phyloP scores from a whole-genome alignment of 2,797 vertebrate genomes.

The Molossus alvarezi region DNA sequence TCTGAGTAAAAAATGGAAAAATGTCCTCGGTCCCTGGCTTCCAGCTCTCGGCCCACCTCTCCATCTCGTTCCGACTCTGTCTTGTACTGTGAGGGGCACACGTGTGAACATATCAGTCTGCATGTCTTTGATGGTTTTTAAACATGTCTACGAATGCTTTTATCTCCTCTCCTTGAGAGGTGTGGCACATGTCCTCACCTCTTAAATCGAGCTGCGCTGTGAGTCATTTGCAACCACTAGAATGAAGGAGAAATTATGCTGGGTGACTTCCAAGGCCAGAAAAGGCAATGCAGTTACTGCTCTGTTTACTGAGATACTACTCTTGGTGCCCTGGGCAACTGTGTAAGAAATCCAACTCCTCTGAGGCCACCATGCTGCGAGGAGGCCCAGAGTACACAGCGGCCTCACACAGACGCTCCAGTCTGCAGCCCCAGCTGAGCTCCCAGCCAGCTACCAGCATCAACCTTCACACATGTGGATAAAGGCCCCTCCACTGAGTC shows the following conservation, averaged over 20 bases:
- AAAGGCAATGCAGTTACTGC: not conserved
- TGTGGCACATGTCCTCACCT: not conserved
- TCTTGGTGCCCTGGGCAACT: not conserved
- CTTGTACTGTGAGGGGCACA: not conserved
- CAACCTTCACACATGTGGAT: not conserved
- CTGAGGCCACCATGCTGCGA: not conserved
- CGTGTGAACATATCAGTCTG: not conserved
- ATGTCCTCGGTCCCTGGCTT: not conserved
- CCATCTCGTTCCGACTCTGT: not conserved
- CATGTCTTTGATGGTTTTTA: not conserved
- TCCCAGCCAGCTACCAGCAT: not conserved
- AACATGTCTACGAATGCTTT: not conserved
- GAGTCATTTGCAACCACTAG: conserved; percentile 15
- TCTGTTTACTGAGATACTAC: not conserved
- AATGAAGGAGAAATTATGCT: conserved; percentile 34
- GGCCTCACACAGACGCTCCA: not conserved
- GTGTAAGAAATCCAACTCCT: not conserved
- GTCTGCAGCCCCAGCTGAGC: not conserved
- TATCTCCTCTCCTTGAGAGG: not conserved
- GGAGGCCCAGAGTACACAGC: conserved; percentile 33
- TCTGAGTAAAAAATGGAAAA: no score
- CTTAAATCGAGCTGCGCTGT: conserved; percentile 12
- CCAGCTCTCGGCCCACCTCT: not conserved
- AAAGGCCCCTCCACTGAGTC: not conserved
- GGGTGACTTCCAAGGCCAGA: not conserved